A percentile compares a stretch with the other conserved stretches of the same genome.
phyloP scores from a whole-genome alignment of 2,888 invertebrate species.

The Coelogynopora nodosa region DNA sequence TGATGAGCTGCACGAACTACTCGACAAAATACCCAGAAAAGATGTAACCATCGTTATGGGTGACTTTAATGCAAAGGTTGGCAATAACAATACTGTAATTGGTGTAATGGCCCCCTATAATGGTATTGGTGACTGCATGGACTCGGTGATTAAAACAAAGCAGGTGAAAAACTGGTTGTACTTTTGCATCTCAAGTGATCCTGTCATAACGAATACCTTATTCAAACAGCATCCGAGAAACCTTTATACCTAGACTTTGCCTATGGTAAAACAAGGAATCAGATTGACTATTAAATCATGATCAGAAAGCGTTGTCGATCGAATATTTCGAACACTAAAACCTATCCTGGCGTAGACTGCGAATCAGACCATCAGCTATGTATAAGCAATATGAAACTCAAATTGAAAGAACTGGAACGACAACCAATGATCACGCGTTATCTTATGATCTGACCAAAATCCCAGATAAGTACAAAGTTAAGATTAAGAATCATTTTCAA shows the following conservation, averaged over 20 bases:
- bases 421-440: neutral
- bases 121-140: neutral
- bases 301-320: neutral
- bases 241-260: neutral
- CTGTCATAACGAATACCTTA: neutral
- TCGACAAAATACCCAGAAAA: too few species aligned
- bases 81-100: neutral
- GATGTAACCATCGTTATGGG: too few species aligned
- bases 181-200: neutral
- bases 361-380: neutral
- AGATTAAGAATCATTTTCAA: neutral
- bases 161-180: neutral
- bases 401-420: neutral
- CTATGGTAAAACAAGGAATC: neutral
- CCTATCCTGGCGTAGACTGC: neutral
- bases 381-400: neutral
- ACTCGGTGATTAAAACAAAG: neutral
- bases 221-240: neutral
- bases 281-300: neutral
- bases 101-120: neutral
- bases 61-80: neutral
- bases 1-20: too few species aligned
- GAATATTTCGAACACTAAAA: neutral
- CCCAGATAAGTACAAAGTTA: neutral
- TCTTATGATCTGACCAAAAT: neutral